phyloP scores from a whole-genome alignment of 2,113 vertebrate species.

The Antechinus stuartii region DNA sequence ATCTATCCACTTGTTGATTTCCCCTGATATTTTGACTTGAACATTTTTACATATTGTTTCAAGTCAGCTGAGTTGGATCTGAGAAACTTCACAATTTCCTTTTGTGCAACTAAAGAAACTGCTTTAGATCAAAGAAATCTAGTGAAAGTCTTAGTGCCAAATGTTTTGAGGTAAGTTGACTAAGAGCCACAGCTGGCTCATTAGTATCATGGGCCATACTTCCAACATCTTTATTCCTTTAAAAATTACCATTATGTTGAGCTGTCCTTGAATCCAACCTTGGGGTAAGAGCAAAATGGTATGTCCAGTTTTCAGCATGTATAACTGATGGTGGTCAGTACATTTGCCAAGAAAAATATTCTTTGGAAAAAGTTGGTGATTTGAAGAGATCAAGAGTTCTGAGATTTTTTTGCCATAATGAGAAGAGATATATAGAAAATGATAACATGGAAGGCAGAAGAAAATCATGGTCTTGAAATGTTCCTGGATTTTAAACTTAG shows the following conservation, averaged over 20 bases:
- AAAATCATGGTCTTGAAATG: constrained; percentile 19
- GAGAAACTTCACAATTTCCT: constrained; percentile 15
- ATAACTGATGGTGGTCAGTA: not conserved
- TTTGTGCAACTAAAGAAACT: constrained; percentile 38
- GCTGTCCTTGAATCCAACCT: constrained; percentile 18
- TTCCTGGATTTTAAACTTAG: constrained; percentile 18
- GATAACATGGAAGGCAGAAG: constrained; percentile 44
- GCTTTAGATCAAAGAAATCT: not conserved
- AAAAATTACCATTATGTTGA: not conserved
- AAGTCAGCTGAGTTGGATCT: constrained; percentile 14
- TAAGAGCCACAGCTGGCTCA: not conserved
- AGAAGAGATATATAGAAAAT: constrained; percentile 43
- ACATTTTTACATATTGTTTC: not conserved
- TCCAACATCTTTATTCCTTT: not conserved
- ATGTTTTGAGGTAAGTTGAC: not conserved
- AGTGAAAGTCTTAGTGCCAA: constrained; percentile 8
- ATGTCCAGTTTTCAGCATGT: constrained; percentile 52
- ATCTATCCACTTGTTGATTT: constrained; percentile 13
- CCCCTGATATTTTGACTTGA: constrained; percentile 4
- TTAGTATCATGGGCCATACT: not conserved
- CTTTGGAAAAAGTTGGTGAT: constrained; percentile 42
- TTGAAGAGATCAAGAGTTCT: constrained; percentile 19
- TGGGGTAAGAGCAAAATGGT: not conserved
- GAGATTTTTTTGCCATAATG: constrained; percentile 64
- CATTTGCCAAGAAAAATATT: constrained; percentile 72